phyloP scores from a whole-genome alignment of 2,888 invertebrate genomes.

The Proisotoma minuta region DNA sequence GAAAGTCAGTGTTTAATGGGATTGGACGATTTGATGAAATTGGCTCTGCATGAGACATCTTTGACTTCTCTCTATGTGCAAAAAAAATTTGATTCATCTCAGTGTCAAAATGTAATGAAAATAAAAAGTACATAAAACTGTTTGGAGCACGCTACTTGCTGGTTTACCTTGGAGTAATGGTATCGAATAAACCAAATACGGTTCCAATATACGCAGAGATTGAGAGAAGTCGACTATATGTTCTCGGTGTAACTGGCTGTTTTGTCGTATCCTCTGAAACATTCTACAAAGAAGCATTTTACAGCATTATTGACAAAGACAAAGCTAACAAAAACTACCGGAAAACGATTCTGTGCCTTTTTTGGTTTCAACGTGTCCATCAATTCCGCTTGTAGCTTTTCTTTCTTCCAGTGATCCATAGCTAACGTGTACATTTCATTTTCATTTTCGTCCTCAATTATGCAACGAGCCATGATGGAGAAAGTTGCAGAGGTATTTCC shows the following conservation, averaged over 20 bases:
- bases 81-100: not conserved
- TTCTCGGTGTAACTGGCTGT: conserved; percentile 19
- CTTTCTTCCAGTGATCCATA: conserved; percentile 21
- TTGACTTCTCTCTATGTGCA: conserved; percentile 21
- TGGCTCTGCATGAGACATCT: conserved; percentile 23
- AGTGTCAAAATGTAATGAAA: not conserved
- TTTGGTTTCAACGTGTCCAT: conserved; percentile 3
- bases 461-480: conserved; percentile 27
- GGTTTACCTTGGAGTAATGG: conserved; percentile 19
- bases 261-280: not conserved
- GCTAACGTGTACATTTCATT: conserved; percentile 24
- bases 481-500: conserved; percentile 34
- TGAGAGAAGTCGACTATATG: conserved; percentile 32
- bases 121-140: not conserved
- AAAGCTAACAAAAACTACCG: not conserved
- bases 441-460: conserved; percentile 32
- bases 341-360: conserved; percentile 1
- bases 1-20: not conserved
- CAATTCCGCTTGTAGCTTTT: not conserved
- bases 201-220: conserved; percentile 36
- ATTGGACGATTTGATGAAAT: not conserved
- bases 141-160: not conserved
- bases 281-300: too few relatives aligned
- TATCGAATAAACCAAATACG: conserved; percentile 36
- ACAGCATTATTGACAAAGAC: not conserved